A percentile compares a stretch with the other conserved stretches of the same genome.
Conservation (phyloP, 64 coral and sea anemone species). For the Dendrophyllia cribrosa region DNA sequence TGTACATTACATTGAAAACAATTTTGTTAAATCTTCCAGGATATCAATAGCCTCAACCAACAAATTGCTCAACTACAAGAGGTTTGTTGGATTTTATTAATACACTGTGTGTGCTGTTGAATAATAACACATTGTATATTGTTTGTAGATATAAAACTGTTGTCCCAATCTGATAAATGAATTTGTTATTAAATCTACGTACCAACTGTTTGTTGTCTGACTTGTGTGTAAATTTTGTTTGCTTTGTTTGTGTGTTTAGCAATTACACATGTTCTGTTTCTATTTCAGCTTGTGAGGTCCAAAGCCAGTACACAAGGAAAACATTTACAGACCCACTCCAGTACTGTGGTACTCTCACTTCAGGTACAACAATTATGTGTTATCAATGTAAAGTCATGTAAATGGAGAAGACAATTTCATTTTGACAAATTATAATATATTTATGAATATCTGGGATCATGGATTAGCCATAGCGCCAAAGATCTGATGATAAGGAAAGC, state of each 20-base stretch:
- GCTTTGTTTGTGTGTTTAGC: background rate
- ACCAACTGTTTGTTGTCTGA: too few relatives aligned
- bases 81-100: slow-evolving; percentile 29
- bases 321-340: slow-evolving; percentile 95
- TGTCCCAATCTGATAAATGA: too few relatives aligned
- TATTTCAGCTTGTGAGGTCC: slow-evolving; percentile 87
- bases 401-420: too few relatives aligned
- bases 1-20: too few relatives aligned
- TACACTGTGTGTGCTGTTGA: too few relatives aligned
- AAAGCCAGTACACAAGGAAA: slow-evolving; percentile 84
- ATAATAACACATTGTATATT: too few relatives aligned
- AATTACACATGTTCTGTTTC: background rate
- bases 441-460: too few relatives aligned
- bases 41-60: slow-evolving; percentile 90
- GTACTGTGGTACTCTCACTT: slow-evolving; percentile 92
- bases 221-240: background rate
- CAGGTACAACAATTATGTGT: slow-evolving; percentile 61
- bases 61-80: slow-evolving; percentile 97
- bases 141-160: too few relatives aligned
- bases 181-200: too few relatives aligned
- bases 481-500: too few relatives aligned
- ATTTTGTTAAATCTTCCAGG: slow-evolving; percentile 62
- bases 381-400: background rate
- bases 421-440: too few relatives aligned
- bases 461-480: too few relatives aligned